Percentiles rank a stretch among this genome's conserved stretches.
Conservation (phyloP, 2,888 invertebrate genomes). For the Odontocerum albicorne region DNA sequence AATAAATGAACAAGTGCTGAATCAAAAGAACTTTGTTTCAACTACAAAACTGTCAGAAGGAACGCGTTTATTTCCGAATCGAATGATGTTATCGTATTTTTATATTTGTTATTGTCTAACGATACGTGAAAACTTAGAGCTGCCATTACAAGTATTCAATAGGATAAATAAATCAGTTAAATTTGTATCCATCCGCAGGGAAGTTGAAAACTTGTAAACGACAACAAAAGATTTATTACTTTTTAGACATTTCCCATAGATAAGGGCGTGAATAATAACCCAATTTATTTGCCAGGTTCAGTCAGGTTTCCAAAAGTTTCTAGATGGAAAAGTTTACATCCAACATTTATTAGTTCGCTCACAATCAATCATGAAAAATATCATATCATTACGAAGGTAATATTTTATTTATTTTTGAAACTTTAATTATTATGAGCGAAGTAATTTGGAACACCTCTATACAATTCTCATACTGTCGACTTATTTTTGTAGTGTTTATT, state of each 20-base stretch:
- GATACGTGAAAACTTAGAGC: neutral
- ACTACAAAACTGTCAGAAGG: no score
- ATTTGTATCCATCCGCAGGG: constrained; percentile 20
- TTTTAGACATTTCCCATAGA: constrained; percentile 12
- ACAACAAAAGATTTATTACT: constrained; percentile 27
- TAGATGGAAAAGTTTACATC: constrained; percentile 15
- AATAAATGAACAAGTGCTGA: no score
- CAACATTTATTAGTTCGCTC: constrained; percentile 1
- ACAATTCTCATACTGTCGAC: no score
- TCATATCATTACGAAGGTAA: constrained; percentile 3
- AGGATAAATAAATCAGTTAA: constrained; percentile 21
- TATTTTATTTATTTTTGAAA: no score
- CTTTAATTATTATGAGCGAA: no score
- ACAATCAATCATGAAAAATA: constrained; percentile 7
- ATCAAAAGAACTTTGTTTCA: no score
- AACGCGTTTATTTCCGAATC: no score
- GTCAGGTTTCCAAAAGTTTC: constrained; percentile 9
- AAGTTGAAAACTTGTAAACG: constrained; percentile 21
- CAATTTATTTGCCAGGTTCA: constrained; percentile 15
- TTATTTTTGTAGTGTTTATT: no score
- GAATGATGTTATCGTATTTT: no score
- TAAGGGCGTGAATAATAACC: constrained; percentile 25
- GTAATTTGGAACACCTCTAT: no score
- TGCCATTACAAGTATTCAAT: constrained; percentile 3
- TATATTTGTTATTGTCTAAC: no score